Percentiles rank a stretch among this genome's conserved stretches.
Conservation (phyloP, 2,797 vertebrate genomes). For the Diceros bicornis region DNA sequence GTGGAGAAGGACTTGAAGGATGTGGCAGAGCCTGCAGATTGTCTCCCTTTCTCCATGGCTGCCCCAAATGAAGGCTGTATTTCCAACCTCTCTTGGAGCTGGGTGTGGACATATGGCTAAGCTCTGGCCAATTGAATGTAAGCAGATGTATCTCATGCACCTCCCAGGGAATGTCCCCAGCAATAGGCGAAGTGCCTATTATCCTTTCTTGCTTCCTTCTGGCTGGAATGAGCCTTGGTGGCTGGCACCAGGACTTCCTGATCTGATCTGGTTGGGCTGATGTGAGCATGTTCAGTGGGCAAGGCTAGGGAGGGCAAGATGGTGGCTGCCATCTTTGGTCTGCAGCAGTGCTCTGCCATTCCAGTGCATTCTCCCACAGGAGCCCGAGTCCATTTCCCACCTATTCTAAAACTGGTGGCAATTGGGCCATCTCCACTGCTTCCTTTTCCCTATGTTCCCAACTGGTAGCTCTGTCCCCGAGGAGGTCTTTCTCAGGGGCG, state of each 20-base stretch:
- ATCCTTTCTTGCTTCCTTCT: neutral
- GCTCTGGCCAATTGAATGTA: neutral
- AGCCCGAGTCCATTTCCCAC: neutral
- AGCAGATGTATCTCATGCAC: neutral
- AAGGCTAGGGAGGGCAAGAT: neutral
- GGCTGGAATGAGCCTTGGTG: neutral
- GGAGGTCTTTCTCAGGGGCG: neutral
- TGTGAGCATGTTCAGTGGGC: neutral
- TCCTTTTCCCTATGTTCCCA: neutral
- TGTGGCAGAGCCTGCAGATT: neutral
- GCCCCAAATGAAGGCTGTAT: neutral
- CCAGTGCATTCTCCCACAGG: neutral
- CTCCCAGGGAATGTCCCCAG: neutral
- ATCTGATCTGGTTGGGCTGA: neutral
- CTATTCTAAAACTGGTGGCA: neutral
- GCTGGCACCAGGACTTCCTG: neutral
- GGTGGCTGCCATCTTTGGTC: neutral
- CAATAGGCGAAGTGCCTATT: neutral
- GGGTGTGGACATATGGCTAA: neutral
- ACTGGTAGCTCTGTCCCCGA: neutral
- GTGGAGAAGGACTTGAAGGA: neutral
- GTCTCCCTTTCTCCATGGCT: neutral
- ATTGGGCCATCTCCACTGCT: neutral
- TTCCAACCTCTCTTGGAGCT: neutral
- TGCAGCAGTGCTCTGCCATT: neutral